Conservation (phyloP, 1,140 invertebrate genomes). For the Pectinophora gossypiella region DNA sequence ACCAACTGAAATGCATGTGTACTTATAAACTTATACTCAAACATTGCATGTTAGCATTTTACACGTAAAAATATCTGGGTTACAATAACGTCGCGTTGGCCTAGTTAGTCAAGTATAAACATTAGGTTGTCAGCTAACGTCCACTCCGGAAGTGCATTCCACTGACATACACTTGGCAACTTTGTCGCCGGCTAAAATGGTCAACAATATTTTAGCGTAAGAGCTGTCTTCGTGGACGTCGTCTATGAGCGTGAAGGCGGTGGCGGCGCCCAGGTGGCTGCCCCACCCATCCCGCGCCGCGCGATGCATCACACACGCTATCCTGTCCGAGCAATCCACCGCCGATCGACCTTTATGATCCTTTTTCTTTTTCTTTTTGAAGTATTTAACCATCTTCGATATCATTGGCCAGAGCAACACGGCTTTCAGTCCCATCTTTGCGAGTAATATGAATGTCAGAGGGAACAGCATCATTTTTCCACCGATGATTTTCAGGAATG, state of each 20-base stretch:
- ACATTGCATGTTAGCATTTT: constrained; percentile 23
- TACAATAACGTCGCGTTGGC: constrained; percentile 17
- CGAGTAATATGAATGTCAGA: constrained; percentile 27
- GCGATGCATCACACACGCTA: constrained; percentile 56
- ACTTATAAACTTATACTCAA: constrained; percentile 9
- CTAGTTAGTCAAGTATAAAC: constrained; percentile 22
- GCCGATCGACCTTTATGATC: constrained; percentile 45
- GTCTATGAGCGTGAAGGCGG: constrained; percentile 56
- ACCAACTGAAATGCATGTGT: neutral
- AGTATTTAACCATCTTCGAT: constrained; percentile 62
- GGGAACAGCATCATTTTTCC: constrained; percentile 58
- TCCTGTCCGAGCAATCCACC: constrained; percentile 54
- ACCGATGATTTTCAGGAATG: constrained; percentile 50
- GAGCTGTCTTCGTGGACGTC: constrained; percentile 55
- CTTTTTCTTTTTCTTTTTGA: constrained; percentile 59
- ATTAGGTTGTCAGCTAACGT: constrained; percentile 56
- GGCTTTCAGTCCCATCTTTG: constrained; percentile 56
- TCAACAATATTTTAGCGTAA: constrained; percentile 54
- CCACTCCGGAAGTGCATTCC: constrained; percentile 59
- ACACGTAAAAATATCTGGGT: constrained; percentile 17
- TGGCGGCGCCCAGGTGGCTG: constrained; percentile 51
- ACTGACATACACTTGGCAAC: constrained; percentile 67
- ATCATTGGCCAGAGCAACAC: constrained; percentile 60
- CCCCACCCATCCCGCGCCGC: constrained; percentile 42
- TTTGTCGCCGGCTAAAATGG: constrained; percentile 57